Evolutionary conservation across 2,888 invertebrate species (phyloP).

Genomic region (Dynastes grantii): DNA sequence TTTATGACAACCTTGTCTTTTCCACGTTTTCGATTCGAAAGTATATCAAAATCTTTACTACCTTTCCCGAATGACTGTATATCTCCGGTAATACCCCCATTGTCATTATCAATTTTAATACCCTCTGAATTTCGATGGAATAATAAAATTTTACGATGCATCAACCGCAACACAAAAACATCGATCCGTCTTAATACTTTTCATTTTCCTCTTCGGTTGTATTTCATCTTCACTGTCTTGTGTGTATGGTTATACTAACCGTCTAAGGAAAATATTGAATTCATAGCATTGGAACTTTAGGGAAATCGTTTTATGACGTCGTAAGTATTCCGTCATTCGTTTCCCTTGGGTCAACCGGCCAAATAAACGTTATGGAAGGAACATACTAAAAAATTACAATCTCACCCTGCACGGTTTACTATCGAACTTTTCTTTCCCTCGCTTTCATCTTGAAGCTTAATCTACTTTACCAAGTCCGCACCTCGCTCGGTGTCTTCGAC

Average conservation of each 20-base stretch:
- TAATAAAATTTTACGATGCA: conserved; percentile 33
- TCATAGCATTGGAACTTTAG: conserved; percentile 20
- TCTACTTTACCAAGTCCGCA: conserved; percentile 29
- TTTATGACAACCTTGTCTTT: not conserved
- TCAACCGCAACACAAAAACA: conserved; percentile 23
- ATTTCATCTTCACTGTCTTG: not conserved
- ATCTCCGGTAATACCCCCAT: conserved; percentile 20
- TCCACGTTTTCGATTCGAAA: not conserved
- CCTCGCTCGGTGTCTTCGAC: conserved; percentile 9
- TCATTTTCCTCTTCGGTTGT: conserved; percentile 7
- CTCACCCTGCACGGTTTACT: conserved; percentile 28
- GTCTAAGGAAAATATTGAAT: conserved; percentile 18
- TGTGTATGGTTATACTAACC: not conserved
- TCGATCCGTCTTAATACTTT: conserved; percentile 33
- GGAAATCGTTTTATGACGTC: conserved; percentile 36
- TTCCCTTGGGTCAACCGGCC: conserved; percentile 18
- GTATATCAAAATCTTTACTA: conserved; percentile 22
- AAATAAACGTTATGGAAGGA: conserved; percentile 19
- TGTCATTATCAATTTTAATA: conserved; percentile 41
- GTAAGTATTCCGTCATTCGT: conserved; percentile 23
- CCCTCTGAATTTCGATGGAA: conserved; percentile 4
- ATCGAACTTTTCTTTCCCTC: conserved; percentile 14
- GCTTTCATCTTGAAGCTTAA: not conserved
- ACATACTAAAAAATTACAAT: conserved; percentile 41
- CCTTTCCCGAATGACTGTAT: conserved; percentile 4